These are phyloP conservation scores for Scaptomyza flava DNA, from an alignment of 2,888 invertebrate genomes.

Conservation along the genomic window DNA sequence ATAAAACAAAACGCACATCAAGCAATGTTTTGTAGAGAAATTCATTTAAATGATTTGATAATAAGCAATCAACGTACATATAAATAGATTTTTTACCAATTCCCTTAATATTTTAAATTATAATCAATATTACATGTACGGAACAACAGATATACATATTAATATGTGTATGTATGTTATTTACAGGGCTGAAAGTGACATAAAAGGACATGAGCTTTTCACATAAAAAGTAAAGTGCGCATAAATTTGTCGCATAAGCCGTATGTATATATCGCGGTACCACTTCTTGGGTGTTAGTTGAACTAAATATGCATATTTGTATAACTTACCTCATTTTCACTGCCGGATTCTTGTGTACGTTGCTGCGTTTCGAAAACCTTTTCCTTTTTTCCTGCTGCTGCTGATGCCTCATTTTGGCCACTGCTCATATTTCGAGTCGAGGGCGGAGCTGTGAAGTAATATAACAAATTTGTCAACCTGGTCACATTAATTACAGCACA, in stretches of 20 bases:
- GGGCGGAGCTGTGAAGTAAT: conserved; percentile 34
- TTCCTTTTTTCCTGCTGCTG: conserved; percentile 69
- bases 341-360: conserved; percentile 77
- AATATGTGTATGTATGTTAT: not conserved
- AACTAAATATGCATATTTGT: not conserved
- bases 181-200: not conserved
- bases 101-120: not conserved
- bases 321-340: conserved; percentile 82
- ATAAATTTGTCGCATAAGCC: not conserved
- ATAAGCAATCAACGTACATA: not conserved
- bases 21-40: not conserved
- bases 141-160: too few species aligned
- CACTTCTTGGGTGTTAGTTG: not conserved
- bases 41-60: not conserved
- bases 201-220: not conserved
- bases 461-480: conserved; percentile 33
- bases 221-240: not conserved
- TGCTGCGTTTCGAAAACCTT: conserved; percentile 81
- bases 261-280: not conserved
- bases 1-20: not conserved
- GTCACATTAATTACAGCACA: conserved; percentile 46
- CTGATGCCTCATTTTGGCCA: conserved; percentile 81
- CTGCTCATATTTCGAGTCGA: conserved; percentile 80
- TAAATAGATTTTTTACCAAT: too few species aligned
- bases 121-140: not conserved